Base-by-base conservation (phyloP, 53 echinoderm and acorn worm species). In the Pentamera pediparva region DNA sequence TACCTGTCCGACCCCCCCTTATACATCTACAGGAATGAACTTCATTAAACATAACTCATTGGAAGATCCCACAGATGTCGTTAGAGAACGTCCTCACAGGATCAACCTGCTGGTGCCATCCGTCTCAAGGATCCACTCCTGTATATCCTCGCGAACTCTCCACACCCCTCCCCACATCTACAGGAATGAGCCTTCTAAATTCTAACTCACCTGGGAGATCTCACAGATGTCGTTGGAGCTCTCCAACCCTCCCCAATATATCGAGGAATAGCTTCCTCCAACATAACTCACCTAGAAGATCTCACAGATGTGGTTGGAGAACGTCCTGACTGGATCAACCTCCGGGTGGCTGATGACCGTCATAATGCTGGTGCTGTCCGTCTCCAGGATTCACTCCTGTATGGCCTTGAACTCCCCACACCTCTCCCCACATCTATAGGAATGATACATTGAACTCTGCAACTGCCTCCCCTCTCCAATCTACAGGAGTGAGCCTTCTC, bases 11-110 rank as follows among this genome's bases (percentile, higher is more conserved):
- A 24, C 22, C 8, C 8, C 28, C 6, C 6, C 28, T 25, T 8
- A 9, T 13, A 25, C 24, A 55, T 7, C 56, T 55, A 55, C 27
- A 17, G 22, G n/a, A n/a, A n/a, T n/a, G n/a, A n/a, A n/a, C n/a
- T n/a, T n/a, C n/a, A n/a, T n/a, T n/a, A 25, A 52, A 25, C 25
- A 10, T 21, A 18, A 20, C 83, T n/a, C 39, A 96, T 91, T 89
- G 89, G 82, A 93, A 93, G 37, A 93, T 89, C 58, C 89, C 93
- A 79, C 93, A 93, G 85, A 93, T 93, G 72, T 93, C 93, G 26
- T 93, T 93, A 52, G 89, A 89, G 83, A 89, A 86, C 30, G 93
- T 89, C 36, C 93, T 74, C 75, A 93, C 82, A 1, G 93, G 93
- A 65, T 93, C 93, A 3, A 93, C 89, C 78, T 73, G 31, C 82